Percentiles rank a stretch among this genome's conserved stretches.
These are phyloP conservation scores for Cylloceria caligata DNA, from an alignment of 2,888 invertebrate genomes.

Conservation along the genomic window DNA sequence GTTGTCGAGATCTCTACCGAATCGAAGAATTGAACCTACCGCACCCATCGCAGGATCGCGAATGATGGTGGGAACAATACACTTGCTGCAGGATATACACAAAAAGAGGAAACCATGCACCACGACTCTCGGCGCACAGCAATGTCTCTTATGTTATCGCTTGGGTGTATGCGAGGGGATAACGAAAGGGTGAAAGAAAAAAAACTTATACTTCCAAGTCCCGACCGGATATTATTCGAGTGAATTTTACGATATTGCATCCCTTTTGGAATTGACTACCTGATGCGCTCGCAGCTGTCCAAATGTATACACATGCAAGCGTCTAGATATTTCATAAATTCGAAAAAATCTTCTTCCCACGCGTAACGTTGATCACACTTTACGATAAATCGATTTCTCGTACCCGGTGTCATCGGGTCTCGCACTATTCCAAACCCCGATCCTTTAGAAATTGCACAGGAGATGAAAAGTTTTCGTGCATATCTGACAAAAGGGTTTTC, in stretches of 20 bases:
- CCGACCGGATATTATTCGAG: slow-evolving; percentile 61
- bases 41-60: slow-evolving; percentile 14
- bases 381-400: slow-evolving; percentile 60
- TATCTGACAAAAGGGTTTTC: slow-evolving; percentile 45
- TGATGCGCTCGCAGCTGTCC: slow-evolving; percentile 53
- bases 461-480: slow-evolving; percentile 39
- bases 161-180: slow-evolving; percentile 16
- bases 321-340: slow-evolving; percentile 50
- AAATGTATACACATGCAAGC: slow-evolving; percentile 4
- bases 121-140: neutral
- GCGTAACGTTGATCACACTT: slow-evolving; percentile 51
- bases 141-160: slow-evolving; percentile 73
- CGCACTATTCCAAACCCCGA: neutral
- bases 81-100: slow-evolving; percentile 19
- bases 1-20: slow-evolving; percentile 52
- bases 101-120: neutral
- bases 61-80: slow-evolving; percentile 47
- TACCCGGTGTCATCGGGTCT: slow-evolving; percentile 1
- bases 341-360: slow-evolving; percentile 62
- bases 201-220: slow-evolving; percentile 11
- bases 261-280: slow-evolving; percentile 24
- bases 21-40: slow-evolving; percentile 55
- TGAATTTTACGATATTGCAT: slow-evolving; percentile 46
- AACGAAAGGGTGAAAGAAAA: slow-evolving; percentile 36
- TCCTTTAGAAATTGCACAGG: slow-evolving; percentile 47